A percentile compares a stretch with the other conserved stretches of the same genome.
phyloP scores from a whole-genome alignment of 2,113 vertebrate species.

The rat (Rattus norvegicus) region DNA sequence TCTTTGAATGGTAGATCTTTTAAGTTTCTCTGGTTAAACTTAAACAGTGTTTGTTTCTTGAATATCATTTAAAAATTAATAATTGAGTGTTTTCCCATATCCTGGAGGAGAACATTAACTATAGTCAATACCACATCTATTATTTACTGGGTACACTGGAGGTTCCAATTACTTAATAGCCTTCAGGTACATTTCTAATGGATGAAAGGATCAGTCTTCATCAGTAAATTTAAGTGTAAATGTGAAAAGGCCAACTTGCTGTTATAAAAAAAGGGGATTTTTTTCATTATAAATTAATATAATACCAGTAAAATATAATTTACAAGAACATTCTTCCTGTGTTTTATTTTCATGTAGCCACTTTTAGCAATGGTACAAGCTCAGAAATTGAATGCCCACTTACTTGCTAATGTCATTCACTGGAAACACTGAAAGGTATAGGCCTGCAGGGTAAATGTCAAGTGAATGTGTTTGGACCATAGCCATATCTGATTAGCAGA shows the following conservation, averaged over 20 bases:
- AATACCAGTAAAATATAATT: conserved; percentile 15
- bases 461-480: conserved; percentile 38
- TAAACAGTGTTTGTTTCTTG: conserved; percentile 51
- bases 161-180: conserved; percentile 63
- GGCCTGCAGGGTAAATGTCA: conserved; percentile 60
- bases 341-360: not conserved
- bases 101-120: conserved; percentile 67
- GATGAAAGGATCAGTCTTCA: conserved; percentile 38
- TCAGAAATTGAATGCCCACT: conserved; percentile 49
- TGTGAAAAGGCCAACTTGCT: conserved; percentile 10
- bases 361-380: not conserved
- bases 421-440: conserved; percentile 15
- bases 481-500: conserved; percentile 56
- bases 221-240: conserved; percentile 51
- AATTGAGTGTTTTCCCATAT: conserved; percentile 65
- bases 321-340: not conserved
- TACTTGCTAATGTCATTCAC: conserved; percentile 52
- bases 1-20: not conserved
- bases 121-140: conserved; percentile 77
- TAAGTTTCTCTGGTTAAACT: conserved; percentile 40
- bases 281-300: conserved; percentile 34
- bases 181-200: conserved; percentile 60
- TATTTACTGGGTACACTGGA: conserved; percentile 72
- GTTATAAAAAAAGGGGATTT: not conserved
- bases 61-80: conserved; percentile 71